phyloP scores from a whole-genome alignment of 1,140 invertebrate species.

The Caenorhabditis latens region DNA sequence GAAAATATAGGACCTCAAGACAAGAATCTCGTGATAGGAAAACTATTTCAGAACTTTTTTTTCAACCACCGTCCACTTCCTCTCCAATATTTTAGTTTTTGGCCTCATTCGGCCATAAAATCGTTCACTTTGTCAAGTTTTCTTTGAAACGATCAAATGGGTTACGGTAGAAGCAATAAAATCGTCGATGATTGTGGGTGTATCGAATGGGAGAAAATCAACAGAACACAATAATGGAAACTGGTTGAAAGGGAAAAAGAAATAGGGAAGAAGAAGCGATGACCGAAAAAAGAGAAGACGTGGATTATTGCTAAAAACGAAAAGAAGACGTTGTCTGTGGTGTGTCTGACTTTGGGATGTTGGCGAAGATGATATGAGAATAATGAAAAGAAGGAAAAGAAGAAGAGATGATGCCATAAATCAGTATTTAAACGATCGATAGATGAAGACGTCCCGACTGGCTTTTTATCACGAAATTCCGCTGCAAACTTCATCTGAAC shows the following conservation, averaged over 20 bases:
- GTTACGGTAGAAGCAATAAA: slow-evolving; percentile 36
- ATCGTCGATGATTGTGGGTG: slow-evolving; percentile 13
- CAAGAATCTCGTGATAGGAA: neutral
- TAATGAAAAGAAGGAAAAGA: neutral
- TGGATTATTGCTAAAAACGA: slow-evolving; percentile 9
- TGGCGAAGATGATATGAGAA: too few species aligned
- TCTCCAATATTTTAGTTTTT: slow-evolving; percentile 20
- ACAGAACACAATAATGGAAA: slow-evolving; percentile 51
- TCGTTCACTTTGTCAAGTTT: neutral
- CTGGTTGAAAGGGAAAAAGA: slow-evolving; percentile 16
- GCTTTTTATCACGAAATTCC: slow-evolving; percentile 21
- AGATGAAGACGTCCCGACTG: neutral
- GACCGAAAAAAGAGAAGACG: slow-evolving; percentile 8
- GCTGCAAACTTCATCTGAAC: neutral
- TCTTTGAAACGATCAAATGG: slow-evolving; percentile 51
- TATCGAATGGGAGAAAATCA: slow-evolving; percentile 46
- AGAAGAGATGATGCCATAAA: neutral
- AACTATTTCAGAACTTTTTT: neutral
- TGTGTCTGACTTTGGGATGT: slow-evolving; percentile 15
- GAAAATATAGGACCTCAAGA: neutral
- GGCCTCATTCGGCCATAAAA: slow-evolving; percentile 3
- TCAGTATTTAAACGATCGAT: slow-evolving; percentile 45
- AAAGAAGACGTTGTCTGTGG: neutral
- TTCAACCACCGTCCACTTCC: neutral
- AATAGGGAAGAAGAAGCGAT: neutral